Evolutionary conservation across 2,888 invertebrate genomes (phyloP).

Genomic region (Erebia epiphron): DNA sequence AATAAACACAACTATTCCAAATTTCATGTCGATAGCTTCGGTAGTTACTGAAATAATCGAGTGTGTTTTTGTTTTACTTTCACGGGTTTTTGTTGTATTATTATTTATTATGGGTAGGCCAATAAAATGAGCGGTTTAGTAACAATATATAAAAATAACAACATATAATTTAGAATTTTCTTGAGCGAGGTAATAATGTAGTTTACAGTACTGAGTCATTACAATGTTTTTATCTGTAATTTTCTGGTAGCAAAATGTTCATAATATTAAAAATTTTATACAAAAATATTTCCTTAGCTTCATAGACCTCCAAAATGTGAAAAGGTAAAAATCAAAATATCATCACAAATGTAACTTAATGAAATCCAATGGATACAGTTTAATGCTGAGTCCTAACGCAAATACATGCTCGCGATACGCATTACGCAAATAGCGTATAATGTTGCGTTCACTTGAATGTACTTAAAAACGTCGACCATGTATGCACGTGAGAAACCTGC

Average conservation of each 20-base stretch:
- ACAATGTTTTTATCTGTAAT: not conserved
- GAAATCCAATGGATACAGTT: not conserved
- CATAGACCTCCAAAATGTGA: not conserved
- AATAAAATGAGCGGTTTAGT: not conserved
- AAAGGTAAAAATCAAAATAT: not conserved
- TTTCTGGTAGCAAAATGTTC: not conserved
- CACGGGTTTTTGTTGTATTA: not conserved
- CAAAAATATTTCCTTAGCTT: constrained; percentile 9
- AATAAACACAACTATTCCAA: too few relatives aligned
- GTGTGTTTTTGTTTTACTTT: not conserved
- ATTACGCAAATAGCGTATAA: not conserved
- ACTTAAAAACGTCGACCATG: not conserved
- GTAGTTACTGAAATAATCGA: too few relatives aligned
- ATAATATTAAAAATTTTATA: not conserved
- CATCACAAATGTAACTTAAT: not conserved
- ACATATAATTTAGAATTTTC: constrained; percentile 12
- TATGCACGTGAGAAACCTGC: not conserved
- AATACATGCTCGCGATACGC: not conserved
- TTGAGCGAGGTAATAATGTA: constrained; percentile 10
- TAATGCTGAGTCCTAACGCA: not conserved
- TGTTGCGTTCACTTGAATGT: not conserved
- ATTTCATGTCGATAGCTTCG: too few relatives aligned
- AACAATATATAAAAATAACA: constrained; percentile 9
- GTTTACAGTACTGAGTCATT: constrained; percentile 1
- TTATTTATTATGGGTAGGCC: not conserved